Percentiles rank a stretch among this genome's conserved stretches.
Conservation (phyloP, 2,797 vertebrate species). For the Premnoplex brunnescens region DNA sequence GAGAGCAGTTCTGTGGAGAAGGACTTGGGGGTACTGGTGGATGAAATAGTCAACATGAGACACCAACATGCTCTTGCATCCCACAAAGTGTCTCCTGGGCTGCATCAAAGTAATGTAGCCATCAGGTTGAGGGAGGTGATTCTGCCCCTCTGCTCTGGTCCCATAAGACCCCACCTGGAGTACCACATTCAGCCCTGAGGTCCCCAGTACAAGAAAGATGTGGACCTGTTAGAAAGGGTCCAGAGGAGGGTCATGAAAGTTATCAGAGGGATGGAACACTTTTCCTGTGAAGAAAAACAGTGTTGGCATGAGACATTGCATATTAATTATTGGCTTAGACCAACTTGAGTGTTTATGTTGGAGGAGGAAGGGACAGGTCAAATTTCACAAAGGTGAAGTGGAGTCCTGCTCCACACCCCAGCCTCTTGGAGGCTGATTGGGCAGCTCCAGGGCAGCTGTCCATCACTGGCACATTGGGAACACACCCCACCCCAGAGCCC, state of each 20-base stretch:
- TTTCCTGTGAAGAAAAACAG: neutral
- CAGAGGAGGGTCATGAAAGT: neutral
- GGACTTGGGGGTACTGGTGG: neutral
- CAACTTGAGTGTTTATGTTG: neutral
- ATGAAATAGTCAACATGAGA: neutral
- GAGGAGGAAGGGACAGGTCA: neutral
- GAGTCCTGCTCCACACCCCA: neutral
- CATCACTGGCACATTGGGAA: neutral
- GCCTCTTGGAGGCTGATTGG: neutral
- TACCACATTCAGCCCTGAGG: fast-evolving
- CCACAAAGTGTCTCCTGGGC: fast-evolving
- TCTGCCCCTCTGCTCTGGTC: neutral
- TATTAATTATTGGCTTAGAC: neutral
- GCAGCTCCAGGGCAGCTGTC: neutral
- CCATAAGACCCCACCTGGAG: fast-evolving
- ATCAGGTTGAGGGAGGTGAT: neutral
- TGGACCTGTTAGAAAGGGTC: neutral
- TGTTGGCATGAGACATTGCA: neutral
- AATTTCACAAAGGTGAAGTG: neutral
- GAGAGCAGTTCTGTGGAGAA: fast-evolving
- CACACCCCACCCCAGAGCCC: neutral
- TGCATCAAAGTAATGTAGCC: neutral
- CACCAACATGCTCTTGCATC: fast-evolving
- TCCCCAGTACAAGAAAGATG: neutral
- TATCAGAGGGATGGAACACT: neutral